Base-by-base conservation (phyloP, 2,797 vertebrate species). In the Peromyscus aztecus region DNA sequence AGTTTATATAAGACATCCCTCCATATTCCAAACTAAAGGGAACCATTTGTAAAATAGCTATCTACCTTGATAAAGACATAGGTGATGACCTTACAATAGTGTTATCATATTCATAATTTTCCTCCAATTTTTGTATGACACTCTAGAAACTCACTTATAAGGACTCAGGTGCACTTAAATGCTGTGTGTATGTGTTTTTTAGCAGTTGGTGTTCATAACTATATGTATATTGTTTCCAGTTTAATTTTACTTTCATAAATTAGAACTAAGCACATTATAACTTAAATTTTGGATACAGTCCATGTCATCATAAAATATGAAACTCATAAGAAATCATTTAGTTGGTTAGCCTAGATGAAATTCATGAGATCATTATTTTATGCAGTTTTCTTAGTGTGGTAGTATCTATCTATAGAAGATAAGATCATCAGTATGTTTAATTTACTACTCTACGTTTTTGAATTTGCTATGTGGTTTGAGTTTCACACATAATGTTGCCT, bases 201-300 rank as follows among this genome's bases (percentile, higher is more conserved):
- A 78, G 24, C 89, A 71, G n/a, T 65, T 87, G 1, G 29, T 93
- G n/a, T 16, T 65, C 2, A 37, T 78, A 73, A 73, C 69, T 97
- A 4, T 59, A 61, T 19, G 5, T 37, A 8, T 71, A 65, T 2
- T 82, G 46, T 89, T 95, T 89, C 31, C 29, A 86, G 19, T 83
- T 94, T 90, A 40, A 67, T 37, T 91, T 95, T 29, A 65, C 49
- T 19, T 34, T 14, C 88, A 91, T 69, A 91, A 86, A 78, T 85
- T 95, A 91, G 43, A 94, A 88, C 6, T 49, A 75, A 90, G 40
- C 73, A 65, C 73, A 55, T 91, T 97, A 95, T 11, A 94, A 88
- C 97, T 94, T 97, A 83, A 94, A 96, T 96, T 76, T 82, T 96
- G 61, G 24, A 83, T 90, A 73, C 46, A 55, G 27, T 94, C 96